Conservation (phyloP, 1,140 invertebrate genomes). For the Drosophila grimshawi region DNA sequence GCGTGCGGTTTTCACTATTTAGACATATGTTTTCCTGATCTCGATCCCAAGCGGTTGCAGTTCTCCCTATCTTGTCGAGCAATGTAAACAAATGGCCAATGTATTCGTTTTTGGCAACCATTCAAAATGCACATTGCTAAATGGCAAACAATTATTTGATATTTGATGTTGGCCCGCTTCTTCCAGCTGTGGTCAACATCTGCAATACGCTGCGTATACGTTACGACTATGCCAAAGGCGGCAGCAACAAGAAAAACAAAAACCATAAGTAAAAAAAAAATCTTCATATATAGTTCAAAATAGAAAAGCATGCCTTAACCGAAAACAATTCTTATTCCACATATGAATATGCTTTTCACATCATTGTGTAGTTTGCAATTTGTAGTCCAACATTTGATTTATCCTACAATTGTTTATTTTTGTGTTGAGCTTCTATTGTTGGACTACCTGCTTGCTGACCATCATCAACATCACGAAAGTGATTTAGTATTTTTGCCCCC, state of each 20-base stretch:
- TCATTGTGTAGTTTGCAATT: constrained; percentile 23
- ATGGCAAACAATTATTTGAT: constrained; percentile 68
- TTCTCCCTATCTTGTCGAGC: neutral
- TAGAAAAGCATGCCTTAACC: neutral
- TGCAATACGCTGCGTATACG: constrained; percentile 58
- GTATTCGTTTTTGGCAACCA: constrained; percentile 58
- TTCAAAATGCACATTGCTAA: constrained; percentile 53
- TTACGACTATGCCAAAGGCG: constrained; percentile 27
- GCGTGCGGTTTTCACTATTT: neutral
- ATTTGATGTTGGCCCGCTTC: constrained; percentile 50
- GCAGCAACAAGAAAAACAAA: constrained; percentile 6
- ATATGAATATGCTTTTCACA: constrained; percentile 8
- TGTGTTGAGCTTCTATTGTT: neutral
- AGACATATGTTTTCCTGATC: constrained; percentile 10
- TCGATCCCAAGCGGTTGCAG: neutral
- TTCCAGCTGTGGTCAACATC: constrained; percentile 14
- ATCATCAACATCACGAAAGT: constrained; percentile 14
- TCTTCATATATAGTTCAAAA: constrained; percentile 14
- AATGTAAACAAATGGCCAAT: constrained; percentile 46
- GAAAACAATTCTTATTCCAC: constrained; percentile 3
- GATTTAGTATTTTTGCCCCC: constrained; percentile 19
- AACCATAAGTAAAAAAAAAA: constrained; percentile 8
- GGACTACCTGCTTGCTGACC: constrained; percentile 16
- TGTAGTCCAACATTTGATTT: constrained; percentile 1
- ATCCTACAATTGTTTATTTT: constrained; percentile 5